A percentile compares a stretch with the other conserved stretches of the same genome.
Evolutionary conservation across 2,113 vertebrate genomes (phyloP).

Genomic region (Herpetotheres cachinnans): DNA sequence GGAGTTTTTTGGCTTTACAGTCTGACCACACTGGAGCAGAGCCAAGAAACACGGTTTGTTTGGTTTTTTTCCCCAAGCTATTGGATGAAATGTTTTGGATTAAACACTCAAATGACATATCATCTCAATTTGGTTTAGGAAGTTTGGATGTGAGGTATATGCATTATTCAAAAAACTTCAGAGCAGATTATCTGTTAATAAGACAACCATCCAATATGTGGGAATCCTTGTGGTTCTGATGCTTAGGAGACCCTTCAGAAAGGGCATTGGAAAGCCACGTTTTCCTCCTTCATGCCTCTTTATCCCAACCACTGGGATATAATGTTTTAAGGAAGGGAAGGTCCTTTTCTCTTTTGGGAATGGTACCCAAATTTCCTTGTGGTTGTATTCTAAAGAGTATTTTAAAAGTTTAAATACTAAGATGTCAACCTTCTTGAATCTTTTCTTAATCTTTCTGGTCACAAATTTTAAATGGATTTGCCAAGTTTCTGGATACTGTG

Average conservation of each 20-base stretch:
- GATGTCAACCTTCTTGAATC: not conserved
- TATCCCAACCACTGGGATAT: not conserved
- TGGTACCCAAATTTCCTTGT: not conserved
- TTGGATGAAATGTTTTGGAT: not conserved
- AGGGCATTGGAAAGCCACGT: not conserved
- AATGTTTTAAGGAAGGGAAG: not conserved
- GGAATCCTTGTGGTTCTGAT: not conserved
- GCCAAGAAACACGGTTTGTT: not conserved
- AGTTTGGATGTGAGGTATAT: not conserved
- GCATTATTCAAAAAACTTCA: not conserved
- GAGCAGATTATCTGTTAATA: not conserved
- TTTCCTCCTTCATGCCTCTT: not conserved
- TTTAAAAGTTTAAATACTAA: not conserved
- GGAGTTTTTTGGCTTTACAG: not conserved
- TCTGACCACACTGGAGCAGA: not conserved
- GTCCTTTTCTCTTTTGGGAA: not conserved
- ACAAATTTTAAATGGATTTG: not conserved
- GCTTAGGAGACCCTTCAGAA: not conserved
- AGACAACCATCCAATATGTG: not conserved
- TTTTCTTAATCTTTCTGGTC: not conserved
- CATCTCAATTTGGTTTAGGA: not conserved
- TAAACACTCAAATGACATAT: not conserved
- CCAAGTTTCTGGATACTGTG: not conserved
- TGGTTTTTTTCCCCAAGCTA: not conserved
- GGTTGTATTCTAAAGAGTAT: not conserved